Evolutionary conservation across 1,140 invertebrate genomes (phyloP), one percentile per base, ranked within the genome.

Genomic region (Holcopasites calliopsidis): DNA sequence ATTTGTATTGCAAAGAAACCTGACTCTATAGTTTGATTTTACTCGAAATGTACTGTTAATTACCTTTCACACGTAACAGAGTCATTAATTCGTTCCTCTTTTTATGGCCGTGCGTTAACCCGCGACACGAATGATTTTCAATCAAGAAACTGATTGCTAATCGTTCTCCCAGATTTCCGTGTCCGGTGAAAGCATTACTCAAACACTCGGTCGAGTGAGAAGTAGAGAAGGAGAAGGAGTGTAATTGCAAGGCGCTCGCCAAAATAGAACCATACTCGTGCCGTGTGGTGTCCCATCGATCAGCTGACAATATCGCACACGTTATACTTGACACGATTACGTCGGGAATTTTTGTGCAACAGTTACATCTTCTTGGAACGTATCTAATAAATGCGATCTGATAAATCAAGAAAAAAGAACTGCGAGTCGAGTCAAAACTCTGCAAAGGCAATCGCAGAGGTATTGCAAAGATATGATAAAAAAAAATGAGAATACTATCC

Each of bases 131-230:
- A 16, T 11, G n/a, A 11, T 16, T 16, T 11, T 3, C 16, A 38
- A 16, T 31, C 18, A 11, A 50, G 23, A 21, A 31, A 33, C 13
- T 4, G 2, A 1, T 0, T 31, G 21, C 50, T 61, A 62, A 62
- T 62, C 35, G 11, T 16, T 33, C 10, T 3, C 3, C 18, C n/a
- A 52, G 26, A 23, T 33, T 72, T 72, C 70, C 70, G 47, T 40
- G 47, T 64, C 33, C 35, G 70, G 47, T 64, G 70, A 64, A 72
- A 72, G 58, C 33, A 23, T 42, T 72, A 50, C 31, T 62, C 18
- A 10, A 6, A 16, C 33, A 50, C 23, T 38, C 13, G 23, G 18
- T 57, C 8, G 7, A 57, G 55, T 11, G 11, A 44, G 21, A 49
- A 35, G 40, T 3, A 3, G 23, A 10, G 26, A 33, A 6, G 4